A percentile compares a stretch with the other conserved stretches of the same genome.
phyloP scores from a whole-genome alignment of 2,113 vertebrate species.

The Proteles cristata region DNA sequence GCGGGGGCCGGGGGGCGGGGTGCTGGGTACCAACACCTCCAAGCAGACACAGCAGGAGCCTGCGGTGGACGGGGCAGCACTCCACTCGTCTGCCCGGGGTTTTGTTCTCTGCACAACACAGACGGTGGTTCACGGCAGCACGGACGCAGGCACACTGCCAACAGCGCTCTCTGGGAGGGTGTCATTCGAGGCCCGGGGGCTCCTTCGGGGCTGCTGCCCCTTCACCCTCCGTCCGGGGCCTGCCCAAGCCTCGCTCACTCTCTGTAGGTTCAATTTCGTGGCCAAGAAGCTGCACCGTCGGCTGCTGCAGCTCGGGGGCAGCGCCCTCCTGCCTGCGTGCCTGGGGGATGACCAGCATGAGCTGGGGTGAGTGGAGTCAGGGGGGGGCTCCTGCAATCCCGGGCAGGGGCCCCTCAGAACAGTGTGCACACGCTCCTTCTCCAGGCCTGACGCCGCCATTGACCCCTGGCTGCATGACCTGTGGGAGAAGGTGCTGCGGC shows the following conservation, averaged over 20 bases:
- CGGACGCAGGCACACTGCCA: fast-evolving
- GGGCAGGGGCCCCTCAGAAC: fast-evolving
- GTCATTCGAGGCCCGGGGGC: not conserved
- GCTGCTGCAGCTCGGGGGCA: slow-evolving; percentile 92
- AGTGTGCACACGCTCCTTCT: fast-evolving
- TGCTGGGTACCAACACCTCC: fast-evolving
- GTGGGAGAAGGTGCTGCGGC: slow-evolving; percentile 89
- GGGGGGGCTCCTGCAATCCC: fast-evolving
- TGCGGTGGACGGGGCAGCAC: fast-evolving
- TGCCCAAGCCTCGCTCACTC: not conserved
- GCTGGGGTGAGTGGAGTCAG: slow-evolving; percentile 89
- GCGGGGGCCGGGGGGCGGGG: not conserved
- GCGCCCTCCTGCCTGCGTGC: slow-evolving; percentile 87
- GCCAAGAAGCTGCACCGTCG: slow-evolving; percentile 97
- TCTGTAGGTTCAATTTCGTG: slow-evolving; percentile 95
- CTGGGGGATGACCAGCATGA: slow-evolving; percentile 97
- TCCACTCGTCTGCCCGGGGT: fast-evolving
- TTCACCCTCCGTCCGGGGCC: not conserved
- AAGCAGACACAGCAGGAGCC: fast-evolving
- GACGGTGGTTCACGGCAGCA: fast-evolving
- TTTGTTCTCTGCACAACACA: fast-evolving
- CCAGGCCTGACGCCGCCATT: slow-evolving; percentile 92
- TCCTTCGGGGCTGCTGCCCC: not conserved
- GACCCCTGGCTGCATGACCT: slow-evolving; percentile 93
- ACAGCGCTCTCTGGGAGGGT: fast-evolving